phyloP scores from a whole-genome alignment of 1,140 invertebrate species.

The Riptortus pedestris region DNA sequence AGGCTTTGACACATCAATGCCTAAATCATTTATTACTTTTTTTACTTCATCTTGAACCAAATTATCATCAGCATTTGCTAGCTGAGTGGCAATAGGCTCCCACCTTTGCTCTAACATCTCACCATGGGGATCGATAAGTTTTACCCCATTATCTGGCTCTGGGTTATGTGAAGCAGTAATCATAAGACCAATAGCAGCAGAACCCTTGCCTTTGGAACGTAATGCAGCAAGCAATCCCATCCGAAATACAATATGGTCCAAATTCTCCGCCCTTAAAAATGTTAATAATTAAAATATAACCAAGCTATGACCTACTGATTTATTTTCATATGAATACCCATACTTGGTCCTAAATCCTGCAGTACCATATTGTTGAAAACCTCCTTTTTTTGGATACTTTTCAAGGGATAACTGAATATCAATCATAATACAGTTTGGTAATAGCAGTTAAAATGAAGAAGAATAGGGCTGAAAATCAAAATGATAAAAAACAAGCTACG shows the following conservation, averaged over 20 bases:
- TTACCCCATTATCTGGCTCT: slow-evolving; percentile 92
- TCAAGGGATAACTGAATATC: neutral
- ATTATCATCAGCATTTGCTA: slow-evolving; percentile 59
- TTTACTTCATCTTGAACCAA: slow-evolving; percentile 41
- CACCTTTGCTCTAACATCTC: slow-evolving; percentile 90
- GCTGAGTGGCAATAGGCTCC: slow-evolving; percentile 77
- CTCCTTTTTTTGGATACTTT: slow-evolving; percentile 36
- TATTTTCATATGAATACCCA: no score
- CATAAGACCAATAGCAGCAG: slow-evolving; percentile 80
- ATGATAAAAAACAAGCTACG: no score
- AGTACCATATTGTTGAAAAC: slow-evolving; percentile 48
- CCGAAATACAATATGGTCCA: slow-evolving; percentile 82
- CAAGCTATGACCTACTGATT: no score
- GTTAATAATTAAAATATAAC: no score
- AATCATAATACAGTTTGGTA: no score
- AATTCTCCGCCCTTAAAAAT: slow-evolving; percentile 66
- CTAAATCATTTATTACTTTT: slow-evolving; percentile 44
- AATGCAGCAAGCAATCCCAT: slow-evolving; percentile 88
- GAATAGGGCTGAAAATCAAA: no score
- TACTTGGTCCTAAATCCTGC: slow-evolving; percentile 58
- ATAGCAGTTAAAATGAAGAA: no score
- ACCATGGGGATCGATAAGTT: slow-evolving; percentile 87
- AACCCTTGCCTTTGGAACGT: slow-evolving; percentile 65
- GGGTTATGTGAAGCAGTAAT: slow-evolving; percentile 99
- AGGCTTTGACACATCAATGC: slow-evolving; percentile 55